A percentile compares a stretch with the other conserved stretches of the same genome.
Conservation (phyloP, 2,797 vertebrate species). For the Tapera naevia region DNA sequence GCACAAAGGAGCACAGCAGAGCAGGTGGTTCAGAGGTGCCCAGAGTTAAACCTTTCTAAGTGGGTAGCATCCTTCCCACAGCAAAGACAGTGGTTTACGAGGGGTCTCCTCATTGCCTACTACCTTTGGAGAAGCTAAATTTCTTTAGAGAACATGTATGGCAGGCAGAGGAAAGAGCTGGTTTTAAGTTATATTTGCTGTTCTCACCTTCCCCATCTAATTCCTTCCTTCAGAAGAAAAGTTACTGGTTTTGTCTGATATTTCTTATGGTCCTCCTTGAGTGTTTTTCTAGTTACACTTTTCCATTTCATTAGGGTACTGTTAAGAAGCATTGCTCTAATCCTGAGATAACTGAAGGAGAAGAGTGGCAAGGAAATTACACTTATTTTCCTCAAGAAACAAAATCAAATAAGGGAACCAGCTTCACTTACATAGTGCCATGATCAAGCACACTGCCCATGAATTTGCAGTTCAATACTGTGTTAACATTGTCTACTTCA, state of each 20-base stretch:
- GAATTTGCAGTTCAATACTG: neutral
- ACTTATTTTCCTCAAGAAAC: neutral
- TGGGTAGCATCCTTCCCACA: fast-evolving
- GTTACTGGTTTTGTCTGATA: fast-evolving
- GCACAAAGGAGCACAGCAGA: neutral
- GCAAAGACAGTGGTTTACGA: fast-evolving
- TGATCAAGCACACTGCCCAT: neutral
- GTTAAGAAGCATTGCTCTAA: neutral
- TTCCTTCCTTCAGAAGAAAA: neutral
- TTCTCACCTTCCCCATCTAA: neutral
- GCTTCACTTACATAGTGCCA: neutral
- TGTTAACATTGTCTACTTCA: neutral
- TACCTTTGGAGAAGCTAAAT: neutral
- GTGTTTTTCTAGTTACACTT: neutral
- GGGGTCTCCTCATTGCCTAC: neutral
- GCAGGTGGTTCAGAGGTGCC: neutral
- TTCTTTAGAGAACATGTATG: fast-evolving
- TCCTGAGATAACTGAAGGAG: neutral
- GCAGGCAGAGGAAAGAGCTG: neutral
- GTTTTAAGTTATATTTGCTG: neutral
- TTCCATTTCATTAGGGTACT: neutral
- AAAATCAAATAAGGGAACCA: neutral
- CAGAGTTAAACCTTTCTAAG: no score
- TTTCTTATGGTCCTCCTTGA: neutral
- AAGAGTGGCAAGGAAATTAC: neutral